Evolutionary conservation across 1,140 invertebrate species (phyloP).

Genomic region (Vollenhovia emeryi): DNA sequence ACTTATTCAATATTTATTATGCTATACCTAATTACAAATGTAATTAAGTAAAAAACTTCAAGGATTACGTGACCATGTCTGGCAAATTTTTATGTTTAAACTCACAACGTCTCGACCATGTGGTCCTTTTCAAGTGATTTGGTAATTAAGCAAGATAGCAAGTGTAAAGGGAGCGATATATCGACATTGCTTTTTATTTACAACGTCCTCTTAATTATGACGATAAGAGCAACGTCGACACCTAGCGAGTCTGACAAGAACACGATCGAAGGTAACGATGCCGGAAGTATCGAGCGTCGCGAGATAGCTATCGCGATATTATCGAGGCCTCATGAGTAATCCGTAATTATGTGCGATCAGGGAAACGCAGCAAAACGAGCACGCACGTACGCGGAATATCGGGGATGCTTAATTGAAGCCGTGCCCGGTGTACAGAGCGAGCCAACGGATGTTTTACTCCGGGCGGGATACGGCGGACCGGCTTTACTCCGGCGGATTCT

Average conservation of each 20-base stretch:
- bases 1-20: background rate
- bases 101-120: no score
- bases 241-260: background rate
- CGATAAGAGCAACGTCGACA: background rate
- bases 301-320: background rate
- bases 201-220: background rate
- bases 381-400: constrained; percentile 44
- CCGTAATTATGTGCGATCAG: constrained; percentile 37
- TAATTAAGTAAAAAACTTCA: no score
- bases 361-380: constrained; percentile 28
- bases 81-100: no score
- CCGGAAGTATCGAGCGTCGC: background rate
- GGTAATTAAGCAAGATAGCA: no score
- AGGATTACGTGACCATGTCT: no score
- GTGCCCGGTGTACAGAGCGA: constrained; percentile 36
- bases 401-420: constrained; percentile 52
- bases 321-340: background rate
- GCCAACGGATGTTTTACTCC: constrained; percentile 10
- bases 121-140: no score
- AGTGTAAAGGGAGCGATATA: no score
- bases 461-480: background rate
- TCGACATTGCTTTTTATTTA: background rate
- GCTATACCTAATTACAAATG: background rate
- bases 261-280: background rate
- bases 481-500: constrained; percentile 35